A percentile compares a stretch with the other conserved stretches of the same genome.
phyloP scores from a whole-genome alignment of 1,140 invertebrate genomes.

The Nasonia vitripennis region DNA sequence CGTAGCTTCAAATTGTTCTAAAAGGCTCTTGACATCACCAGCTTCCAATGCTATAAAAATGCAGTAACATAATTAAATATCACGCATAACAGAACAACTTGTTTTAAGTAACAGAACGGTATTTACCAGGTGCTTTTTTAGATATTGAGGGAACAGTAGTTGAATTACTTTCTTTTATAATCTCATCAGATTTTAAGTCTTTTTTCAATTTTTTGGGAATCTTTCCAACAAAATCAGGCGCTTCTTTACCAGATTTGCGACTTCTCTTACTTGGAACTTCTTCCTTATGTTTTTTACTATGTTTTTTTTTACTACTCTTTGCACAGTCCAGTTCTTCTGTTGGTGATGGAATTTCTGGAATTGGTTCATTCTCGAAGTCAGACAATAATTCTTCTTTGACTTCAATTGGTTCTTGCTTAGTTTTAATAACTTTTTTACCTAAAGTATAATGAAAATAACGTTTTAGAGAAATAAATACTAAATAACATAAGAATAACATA shows the following conservation, averaged over 20 bases:
- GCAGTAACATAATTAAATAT: conserved; percentile 15
- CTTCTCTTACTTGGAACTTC: conserved; percentile 23
- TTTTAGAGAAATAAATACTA: not conserved
- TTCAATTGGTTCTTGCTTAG: conserved; percentile 27
- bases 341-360: not conserved
- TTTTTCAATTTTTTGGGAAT: conserved; percentile 31
- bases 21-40: conserved; percentile 73
- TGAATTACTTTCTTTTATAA: conserved; percentile 30
- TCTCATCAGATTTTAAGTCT: conserved; percentile 34
- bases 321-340: not conserved
- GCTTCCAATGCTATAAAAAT: conserved; percentile 73
- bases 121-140: conserved; percentile 38
- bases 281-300: conserved; percentile 14
- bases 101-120: not conserved
- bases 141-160: conserved; percentile 16
- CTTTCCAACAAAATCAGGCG: not conserved
- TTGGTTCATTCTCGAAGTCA: not conserved
- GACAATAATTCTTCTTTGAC: conserved; percentile 18
- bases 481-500: not conserved
- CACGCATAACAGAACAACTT: not conserved
- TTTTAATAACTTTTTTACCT: conserved; percentile 7
- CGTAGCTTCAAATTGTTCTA: conserved; percentile 77
- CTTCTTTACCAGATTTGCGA: conserved; percentile 9
- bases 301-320: conserved; percentile 44
- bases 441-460: not conserved